phyloP scores from a whole-genome alignment of 2,797 vertebrate species.

The Sebastes hubbsi region DNA sequence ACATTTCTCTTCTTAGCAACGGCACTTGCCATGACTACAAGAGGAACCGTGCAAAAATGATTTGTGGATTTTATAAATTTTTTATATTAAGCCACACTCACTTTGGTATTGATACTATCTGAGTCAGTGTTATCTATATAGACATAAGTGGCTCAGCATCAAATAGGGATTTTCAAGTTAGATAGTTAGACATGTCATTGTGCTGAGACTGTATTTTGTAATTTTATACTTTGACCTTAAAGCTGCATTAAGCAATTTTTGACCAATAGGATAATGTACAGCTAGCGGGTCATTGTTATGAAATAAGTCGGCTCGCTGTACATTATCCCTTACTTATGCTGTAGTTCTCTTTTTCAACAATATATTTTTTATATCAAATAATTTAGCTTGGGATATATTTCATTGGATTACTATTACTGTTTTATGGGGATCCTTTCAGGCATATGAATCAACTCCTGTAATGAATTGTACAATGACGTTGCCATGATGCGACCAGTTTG shows the following conservation, averaged over 20 bases:
- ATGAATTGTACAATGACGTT: neutral
- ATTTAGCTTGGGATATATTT: neutral
- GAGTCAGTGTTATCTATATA: neutral
- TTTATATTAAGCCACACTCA: neutral
- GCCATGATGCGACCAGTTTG: neutral
- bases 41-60: neutral
- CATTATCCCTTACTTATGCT: neutral
- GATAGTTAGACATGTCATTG: neutral
- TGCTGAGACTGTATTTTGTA: neutral
- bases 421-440: neutral
- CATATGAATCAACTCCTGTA: neutral
- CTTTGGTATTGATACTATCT: neutral
- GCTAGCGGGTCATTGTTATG: neutral
- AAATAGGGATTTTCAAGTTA: neutral
- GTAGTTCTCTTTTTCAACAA: neutral
- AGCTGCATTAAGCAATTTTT: neutral
- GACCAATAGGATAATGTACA: neutral
- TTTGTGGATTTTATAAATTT: neutral
- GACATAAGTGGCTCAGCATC: neutral
- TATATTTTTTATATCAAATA: neutral
- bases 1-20: neutral
- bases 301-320: neutral
- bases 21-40: neutral
- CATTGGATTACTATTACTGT: neutral
- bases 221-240: neutral